A percentile compares a stretch with the other conserved stretches of the same genome.
These are phyloP conservation scores for Aquatica leii DNA, from an alignment of 2,888 invertebrate genomes.

Conservation along the genomic window DNA sequence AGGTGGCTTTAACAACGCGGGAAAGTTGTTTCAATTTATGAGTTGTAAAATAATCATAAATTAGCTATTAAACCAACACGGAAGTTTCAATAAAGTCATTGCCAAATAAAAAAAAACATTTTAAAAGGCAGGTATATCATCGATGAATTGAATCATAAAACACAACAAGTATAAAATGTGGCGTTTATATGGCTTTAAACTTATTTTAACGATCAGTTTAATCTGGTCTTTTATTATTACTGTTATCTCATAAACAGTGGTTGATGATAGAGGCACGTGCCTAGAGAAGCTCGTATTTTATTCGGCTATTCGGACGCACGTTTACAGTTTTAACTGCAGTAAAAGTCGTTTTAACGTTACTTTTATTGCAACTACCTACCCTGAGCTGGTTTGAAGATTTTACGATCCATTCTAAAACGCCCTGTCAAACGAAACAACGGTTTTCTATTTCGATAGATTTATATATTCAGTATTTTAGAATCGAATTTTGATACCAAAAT, in stretches of 20 bases:
- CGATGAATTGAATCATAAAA: constrained; percentile 57
- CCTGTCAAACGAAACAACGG: constrained; percentile 34
- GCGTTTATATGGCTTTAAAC: constrained; percentile 59
- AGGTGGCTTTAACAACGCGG: constrained; percentile 49
- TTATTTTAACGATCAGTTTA: constrained; percentile 60
- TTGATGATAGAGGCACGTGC: constrained; percentile 50
- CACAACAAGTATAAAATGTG: constrained; percentile 54
- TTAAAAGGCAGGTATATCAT: constrained; percentile 52
- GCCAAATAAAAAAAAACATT: constrained; percentile 32
- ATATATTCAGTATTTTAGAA: constrained; percentile 22
- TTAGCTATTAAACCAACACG: constrained; percentile 23
- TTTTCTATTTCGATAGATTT: constrained; percentile 31
- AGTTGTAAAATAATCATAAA: constrained; percentile 30
- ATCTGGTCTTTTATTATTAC: constrained; percentile 60
- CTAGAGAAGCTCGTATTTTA: constrained; percentile 58
- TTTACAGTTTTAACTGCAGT: constrained; percentile 62
- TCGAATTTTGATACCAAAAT: no score
- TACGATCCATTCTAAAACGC: constrained; percentile 41
- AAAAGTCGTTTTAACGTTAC: constrained; percentile 61
- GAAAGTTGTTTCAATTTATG: constrained; percentile 25
- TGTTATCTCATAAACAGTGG: constrained; percentile 57
- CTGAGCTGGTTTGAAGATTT: constrained; percentile 47
- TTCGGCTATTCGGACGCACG: constrained; percentile 59
- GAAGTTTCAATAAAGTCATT: constrained; percentile 33
- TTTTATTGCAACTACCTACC: constrained; percentile 61